Conservation (phyloP, 2,888 invertebrate species). For the Monoplex corrugatus region DNA sequence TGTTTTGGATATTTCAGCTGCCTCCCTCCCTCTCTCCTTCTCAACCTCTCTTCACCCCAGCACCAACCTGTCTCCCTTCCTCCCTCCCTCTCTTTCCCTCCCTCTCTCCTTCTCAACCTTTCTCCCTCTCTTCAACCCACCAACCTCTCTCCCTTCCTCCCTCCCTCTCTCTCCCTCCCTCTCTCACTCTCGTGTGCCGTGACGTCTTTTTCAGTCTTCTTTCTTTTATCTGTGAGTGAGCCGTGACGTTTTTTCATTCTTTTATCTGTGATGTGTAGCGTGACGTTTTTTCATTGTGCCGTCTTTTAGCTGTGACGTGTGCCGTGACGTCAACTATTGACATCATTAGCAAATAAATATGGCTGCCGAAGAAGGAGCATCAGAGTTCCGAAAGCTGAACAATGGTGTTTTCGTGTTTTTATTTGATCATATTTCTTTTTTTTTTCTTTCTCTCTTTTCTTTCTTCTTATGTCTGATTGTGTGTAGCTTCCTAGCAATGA, state of each 20-base stretch:
- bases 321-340: background rate
- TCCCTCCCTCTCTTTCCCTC: background rate
- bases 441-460: too few species aligned
- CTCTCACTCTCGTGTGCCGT: background rate
- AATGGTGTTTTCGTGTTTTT: background rate
- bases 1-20: background rate
- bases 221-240: too few species aligned
- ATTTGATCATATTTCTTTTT: background rate
- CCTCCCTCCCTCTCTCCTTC: background rate
- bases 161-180: background rate
- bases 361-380: background rate
- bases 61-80: background rate
- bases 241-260: too few species aligned
- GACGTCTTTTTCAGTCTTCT: too few species aligned
- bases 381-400: conserved; percentile 1
- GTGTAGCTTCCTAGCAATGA: too few species aligned
- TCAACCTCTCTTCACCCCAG: background rate
- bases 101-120: background rate
- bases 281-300: background rate
- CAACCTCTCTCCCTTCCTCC: background rate
- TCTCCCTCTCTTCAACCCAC: too few species aligned
- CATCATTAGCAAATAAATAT: background rate
- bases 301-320: background rate
- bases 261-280: too few species aligned
- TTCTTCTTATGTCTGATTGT: too few species aligned